phyloP scores from a whole-genome alignment of 2,797 vertebrate species.

The Rhynchonycteris naso region DNA sequence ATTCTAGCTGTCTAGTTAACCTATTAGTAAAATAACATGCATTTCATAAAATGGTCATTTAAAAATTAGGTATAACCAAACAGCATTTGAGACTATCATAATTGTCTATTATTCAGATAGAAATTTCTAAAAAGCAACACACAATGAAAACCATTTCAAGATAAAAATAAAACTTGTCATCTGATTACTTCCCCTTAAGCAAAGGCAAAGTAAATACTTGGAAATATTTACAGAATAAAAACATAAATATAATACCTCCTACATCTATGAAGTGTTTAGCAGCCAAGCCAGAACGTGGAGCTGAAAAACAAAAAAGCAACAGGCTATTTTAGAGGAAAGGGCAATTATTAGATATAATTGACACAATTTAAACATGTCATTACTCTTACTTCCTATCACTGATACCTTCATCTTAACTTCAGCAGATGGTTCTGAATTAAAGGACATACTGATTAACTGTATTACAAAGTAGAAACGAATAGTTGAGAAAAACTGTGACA shows the following conservation, averaged over 20 bases:
- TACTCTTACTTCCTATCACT: neutral
- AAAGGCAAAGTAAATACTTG: conserved; percentile 12
- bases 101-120: neutral
- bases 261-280: conserved; percentile 97
- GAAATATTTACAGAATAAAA: conserved; percentile 44
- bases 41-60: conserved; percentile 28
- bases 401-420: neutral
- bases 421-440: neutral
- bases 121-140: neutral
- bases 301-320: conserved; percentile 83
- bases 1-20: neutral
- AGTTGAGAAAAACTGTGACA: neutral
- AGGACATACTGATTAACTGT: neutral
- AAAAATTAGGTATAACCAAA: conserved; percentile 9
- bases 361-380: neutral
- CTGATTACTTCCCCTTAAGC: conserved; percentile 25
- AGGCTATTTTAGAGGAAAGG: neutral
- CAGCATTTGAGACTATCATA: neutral
- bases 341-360: neutral
- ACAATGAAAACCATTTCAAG: conserved; percentile 33
- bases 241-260: conserved; percentile 90
- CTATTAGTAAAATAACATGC: conserved; percentile 6
- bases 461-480: neutral
- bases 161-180: conserved; percentile 41
- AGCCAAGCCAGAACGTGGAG: conserved; percentile 97